Conservation (phyloP, 2,797 vertebrate species). For the Trematocara caparti region DNA sequence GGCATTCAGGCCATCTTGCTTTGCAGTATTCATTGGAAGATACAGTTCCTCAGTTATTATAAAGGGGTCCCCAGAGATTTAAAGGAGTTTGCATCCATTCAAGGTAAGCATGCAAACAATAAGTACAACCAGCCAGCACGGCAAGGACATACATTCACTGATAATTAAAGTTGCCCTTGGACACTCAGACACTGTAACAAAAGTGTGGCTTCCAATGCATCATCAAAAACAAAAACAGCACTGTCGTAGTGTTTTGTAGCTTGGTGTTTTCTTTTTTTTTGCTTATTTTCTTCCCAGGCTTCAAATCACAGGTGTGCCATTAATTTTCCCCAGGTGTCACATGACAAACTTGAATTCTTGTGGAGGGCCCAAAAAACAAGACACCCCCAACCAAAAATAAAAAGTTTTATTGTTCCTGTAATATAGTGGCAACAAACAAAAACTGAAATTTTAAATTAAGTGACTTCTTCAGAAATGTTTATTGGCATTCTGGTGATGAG, state of each 20-base stretch:
- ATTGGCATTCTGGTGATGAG: not conserved
- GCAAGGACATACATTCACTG: slow-evolving; percentile 62
- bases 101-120: slow-evolving; percentile 29
- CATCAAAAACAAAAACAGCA: not conserved
- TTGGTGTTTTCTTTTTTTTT: not conserved
- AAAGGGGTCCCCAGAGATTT: slow-evolving; percentile 55
- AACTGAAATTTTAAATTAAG: not conserved
- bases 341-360: not conserved
- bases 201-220: not conserved
- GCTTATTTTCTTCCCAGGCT: not conserved
- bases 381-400: not conserved
- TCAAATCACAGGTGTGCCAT: not conserved
- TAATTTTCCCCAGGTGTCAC: not conserved
- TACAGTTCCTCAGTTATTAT: slow-evolving; percentile 60
- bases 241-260: not conserved
- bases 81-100: slow-evolving; percentile 44
- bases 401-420: not conserved
- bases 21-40: slow-evolving; percentile 78
- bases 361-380: not conserved
- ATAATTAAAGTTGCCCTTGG: slow-evolving; percentile 16
- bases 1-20: slow-evolving; percentile 81
- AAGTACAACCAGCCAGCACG: slow-evolving; percentile 38
- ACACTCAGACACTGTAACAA: not conserved
- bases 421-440: not conserved
- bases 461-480: not conserved